Base-by-base conservation (phyloP, 2,888 invertebrate species). In the Terebella lapidaria region DNA sequence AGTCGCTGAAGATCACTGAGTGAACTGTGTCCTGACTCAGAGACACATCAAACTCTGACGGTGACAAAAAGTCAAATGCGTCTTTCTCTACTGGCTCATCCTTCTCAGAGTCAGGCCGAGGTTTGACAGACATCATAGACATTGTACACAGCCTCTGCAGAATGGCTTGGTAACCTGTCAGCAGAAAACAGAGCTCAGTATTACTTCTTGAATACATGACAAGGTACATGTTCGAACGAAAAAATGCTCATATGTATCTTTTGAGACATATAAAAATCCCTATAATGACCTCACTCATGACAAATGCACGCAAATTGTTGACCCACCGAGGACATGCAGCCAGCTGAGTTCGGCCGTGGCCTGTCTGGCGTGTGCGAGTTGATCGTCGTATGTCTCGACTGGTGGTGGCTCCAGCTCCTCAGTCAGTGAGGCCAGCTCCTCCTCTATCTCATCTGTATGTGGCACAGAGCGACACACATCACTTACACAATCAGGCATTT, bases 371-470 rank as follows among this genome's bases (percentile, higher is more conserved):
- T 72, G 73, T 54, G 67, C 68, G 25, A 79, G 60, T 61, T 77
- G 71, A 59, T 76, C 75, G 4, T 75, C 74, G 64, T 79, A 79
- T 0, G 74, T 73, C 57, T 77, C 77, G 24, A 70, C 70, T 26
- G 53, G 63, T 56, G 73, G 71, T 45, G 73, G 75, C 49, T 77
- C 75, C 61, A 76, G 73, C 3, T 72, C 72, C 58, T 78, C 78
- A n/a, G 73, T 67, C 65, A 79, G 61, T 49, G 75, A 70, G 45
- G 77, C 73, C 64, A 79, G 66, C 66, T 78, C 78, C 63, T 78
- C 76, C 61, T 79, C 79, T 54, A 79, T 77, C 56, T 76, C 76
- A 70, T 71, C 78, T 79, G 54, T 22, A 5, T 25, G n/a, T 35
- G 42, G 10, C 42, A 35, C 10, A 10, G n/a, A 35, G 5, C 5